Base-by-base conservation (phyloP, 2,113 vertebrate species). In the Anolis carolinensis region DNA sequence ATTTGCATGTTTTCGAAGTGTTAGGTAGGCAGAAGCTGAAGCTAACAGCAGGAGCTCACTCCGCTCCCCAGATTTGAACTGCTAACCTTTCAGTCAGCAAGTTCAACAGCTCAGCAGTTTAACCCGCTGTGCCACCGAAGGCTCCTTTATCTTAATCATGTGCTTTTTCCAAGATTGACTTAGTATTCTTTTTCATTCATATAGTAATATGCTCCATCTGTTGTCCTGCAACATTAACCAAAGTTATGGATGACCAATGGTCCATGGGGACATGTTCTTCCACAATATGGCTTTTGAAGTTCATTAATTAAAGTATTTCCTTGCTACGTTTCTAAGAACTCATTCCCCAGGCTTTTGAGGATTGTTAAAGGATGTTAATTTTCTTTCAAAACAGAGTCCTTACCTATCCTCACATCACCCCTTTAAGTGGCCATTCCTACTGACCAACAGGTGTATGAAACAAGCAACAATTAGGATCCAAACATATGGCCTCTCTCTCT, bases 381-480 rank as follows among this genome's bases (percentile, higher is more conserved):
- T 7, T 77, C 20, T 62, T 1, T 11, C 14, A 36, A 63, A 62
- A 4, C 30, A 72, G 2, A 80, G 78, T 65, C 36, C 0, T 50
- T 7, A 65, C 11, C 14, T 50, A 7, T 48, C 52, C n/a, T 65
- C 34, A 55, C n/a, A 55, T 27, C 13, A 20, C 32, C 7, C 0
- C 52, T 80, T 25, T 63, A 62, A 86, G 65, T 85, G 65, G 11
- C 55, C 13, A 32, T 50, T 39, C 36, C 68, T 34, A 65, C 70
- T 74, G 36, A 55, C 39, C 52, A n/a, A n/a, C 52, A 32, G 67
- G 27, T 30, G 62, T 23, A 32, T 55, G 14, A 14, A 82, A 21
- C 18, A 74, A 14, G 67, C 68, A 32, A n/a, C 87, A 71, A 79
- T 11, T 91, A 88, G 77, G 86, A 91, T 93, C 86, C 82, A 90